These are phyloP conservation scores for Tauraco erythrolophus DNA, from an alignment of 2,113 vertebrate genomes.

Conservation along the genomic window DNA sequence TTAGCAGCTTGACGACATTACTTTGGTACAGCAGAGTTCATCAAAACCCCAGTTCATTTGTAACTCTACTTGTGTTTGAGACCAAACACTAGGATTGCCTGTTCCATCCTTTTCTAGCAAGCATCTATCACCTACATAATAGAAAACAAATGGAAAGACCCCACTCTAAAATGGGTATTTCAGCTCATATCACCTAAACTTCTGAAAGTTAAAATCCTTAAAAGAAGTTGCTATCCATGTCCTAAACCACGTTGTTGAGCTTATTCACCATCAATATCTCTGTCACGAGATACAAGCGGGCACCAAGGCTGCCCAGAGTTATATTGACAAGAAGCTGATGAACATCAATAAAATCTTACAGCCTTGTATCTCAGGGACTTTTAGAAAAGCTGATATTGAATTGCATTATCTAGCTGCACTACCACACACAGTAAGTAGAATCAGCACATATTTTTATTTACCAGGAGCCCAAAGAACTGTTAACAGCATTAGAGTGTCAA, in stretches of 20 bases:
- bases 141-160: accelerated
- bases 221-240: neutral
- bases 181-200: neutral
- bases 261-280: neutral
- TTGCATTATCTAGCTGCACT: neutral
- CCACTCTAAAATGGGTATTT: neutral
- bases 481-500: neutral
- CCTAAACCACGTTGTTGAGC: neutral
- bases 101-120: neutral
- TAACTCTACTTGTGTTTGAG: neutral
- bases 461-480: neutral
- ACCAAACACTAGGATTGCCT: neutral
- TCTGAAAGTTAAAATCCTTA: neutral
- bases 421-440: neutral
- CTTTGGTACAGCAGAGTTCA: neutral
- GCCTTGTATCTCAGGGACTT: accelerated
- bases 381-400: neutral
- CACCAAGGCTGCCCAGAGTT: neutral
- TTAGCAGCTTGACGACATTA: neutral
- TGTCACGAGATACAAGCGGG: neutral
- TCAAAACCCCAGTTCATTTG: neutral
- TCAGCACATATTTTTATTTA: neutral
- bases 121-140: neutral
- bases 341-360: neutral
- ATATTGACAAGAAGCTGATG: neutral